Percentiles rank a stretch among this genome's conserved stretches.
Evolutionary conservation across 2,888 invertebrate genomes (phyloP).

Genomic region (Operophtera brumata): DNA sequence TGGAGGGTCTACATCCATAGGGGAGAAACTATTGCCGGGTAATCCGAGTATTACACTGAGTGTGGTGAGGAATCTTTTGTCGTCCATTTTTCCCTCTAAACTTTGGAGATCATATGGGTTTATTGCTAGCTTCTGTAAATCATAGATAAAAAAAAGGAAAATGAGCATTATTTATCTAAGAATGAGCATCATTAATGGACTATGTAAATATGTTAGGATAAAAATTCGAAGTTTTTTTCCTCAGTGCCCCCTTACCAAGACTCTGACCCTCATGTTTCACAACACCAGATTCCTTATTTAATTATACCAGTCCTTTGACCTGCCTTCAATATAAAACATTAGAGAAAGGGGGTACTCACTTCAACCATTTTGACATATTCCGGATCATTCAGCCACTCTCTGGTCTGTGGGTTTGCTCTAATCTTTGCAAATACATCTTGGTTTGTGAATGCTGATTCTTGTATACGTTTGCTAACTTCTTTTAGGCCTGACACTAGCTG

Average conservation of each 20-base stretch:
- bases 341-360: constrained; percentile 42
- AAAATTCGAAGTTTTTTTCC: too few relatives aligned
- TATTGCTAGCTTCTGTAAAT: constrained; percentile 78
- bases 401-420: constrained; percentile 84
- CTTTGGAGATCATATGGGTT: constrained; percentile 82
- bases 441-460: constrained; percentile 43
- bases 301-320: too few relatives aligned
- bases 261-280: too few relatives aligned
- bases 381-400: constrained; percentile 86
- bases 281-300: too few relatives aligned
- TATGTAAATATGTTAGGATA: too few relatives aligned
- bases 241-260: too few relatives aligned
- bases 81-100: constrained; percentile 75
- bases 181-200: too few relatives aligned
- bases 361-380: constrained; percentile 84
- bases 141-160: too few relatives aligned
- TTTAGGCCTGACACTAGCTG: constrained; percentile 85
- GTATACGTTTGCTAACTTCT: constrained; percentile 77
- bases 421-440: constrained; percentile 81
- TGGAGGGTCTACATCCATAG: constrained; percentile 74
- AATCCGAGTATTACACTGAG: constrained; percentile 85
- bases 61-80: constrained; percentile 85
- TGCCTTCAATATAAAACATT: too few relatives aligned
- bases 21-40: constrained; percentile 62
- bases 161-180: too few relatives aligned